These are phyloP conservation scores for Amphipoea oculea DNA, from an alignment of 2,888 invertebrate species.

Conservation along the genomic window DNA sequence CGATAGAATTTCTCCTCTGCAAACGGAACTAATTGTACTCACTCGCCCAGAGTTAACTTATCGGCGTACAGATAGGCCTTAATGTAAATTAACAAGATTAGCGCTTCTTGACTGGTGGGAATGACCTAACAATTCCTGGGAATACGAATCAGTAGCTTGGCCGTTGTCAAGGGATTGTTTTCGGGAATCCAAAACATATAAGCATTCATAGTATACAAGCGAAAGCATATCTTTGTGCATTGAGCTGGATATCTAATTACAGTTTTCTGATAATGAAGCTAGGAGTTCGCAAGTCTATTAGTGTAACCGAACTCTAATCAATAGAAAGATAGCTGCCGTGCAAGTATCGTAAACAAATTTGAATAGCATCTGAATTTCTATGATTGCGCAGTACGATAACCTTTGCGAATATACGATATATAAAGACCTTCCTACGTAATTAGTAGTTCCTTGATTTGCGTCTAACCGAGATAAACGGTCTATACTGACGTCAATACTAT, in stretches of 20 bases:
- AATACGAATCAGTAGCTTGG: constrained; percentile 36
- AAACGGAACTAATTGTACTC: constrained; percentile 84
- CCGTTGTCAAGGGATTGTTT: constrained; percentile 18
- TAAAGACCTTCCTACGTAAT: constrained; percentile 63
- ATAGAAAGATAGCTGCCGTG: constrained; percentile 29
- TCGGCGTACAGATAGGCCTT: constrained; percentile 34
- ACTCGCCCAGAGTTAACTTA: constrained; percentile 67
- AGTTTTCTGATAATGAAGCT: constrained; percentile 5
- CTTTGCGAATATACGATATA: constrained; percentile 63
- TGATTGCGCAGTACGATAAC: constrained; percentile 64
- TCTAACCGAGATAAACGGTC: constrained; percentile 67
- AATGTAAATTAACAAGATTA: constrained; percentile 43
- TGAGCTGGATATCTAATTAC: constrained; percentile 21
- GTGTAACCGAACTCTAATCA: constrained; percentile 5
- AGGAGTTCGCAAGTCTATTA: constrained; percentile 1
- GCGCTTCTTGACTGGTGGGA: constrained; percentile 31
- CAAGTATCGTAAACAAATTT: constrained; percentile 35
- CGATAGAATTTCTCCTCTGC: constrained; percentile 88
- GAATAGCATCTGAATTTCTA: constrained; percentile 45
- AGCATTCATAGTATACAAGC: constrained; percentile 2
- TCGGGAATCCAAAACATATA: constrained; percentile 22
- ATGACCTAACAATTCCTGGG: constrained; percentile 21
- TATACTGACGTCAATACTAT: constrained; percentile 76
- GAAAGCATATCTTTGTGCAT: constrained; percentile 16
- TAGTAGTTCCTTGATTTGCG: constrained; percentile 67